Percentiles rank a stretch among this genome's conserved stretches.
Conservation (phyloP, 2,113 vertebrate genomes). For the Turdus rufiventris region DNA sequence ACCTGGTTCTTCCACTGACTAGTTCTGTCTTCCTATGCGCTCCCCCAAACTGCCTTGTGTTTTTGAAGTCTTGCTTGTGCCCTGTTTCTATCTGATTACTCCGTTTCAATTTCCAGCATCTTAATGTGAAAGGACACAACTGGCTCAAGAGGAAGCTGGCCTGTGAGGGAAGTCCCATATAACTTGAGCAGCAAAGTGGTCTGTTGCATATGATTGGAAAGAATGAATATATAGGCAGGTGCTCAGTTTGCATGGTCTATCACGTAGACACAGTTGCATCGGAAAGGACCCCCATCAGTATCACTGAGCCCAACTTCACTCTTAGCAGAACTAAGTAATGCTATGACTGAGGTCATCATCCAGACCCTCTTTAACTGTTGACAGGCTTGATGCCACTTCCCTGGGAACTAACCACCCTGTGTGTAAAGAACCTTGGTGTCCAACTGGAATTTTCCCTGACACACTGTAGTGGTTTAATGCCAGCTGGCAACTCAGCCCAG, state of each 20-base stretch:
- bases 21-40: background rate
- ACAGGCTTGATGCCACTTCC: background rate
- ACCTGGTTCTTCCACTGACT: background rate
- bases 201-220: background rate
- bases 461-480: background rate
- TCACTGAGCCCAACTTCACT: background rate
- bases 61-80: background rate
- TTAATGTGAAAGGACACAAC: background rate
- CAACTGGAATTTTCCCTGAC: background rate
- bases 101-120: background rate
- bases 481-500: background rate
- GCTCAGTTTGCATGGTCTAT: background rate
- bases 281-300: background rate
- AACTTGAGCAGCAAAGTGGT: background rate
- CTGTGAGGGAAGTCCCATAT: background rate
- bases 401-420: background rate
- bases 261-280: rapidly evolving
- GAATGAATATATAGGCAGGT: background rate
- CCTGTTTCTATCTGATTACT: background rate
- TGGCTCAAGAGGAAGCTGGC: background rate
- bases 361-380: background rate
- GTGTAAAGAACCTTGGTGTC: background rate
- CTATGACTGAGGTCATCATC: background rate
- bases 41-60: background rate
- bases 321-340: rapidly evolving